Percentiles rank a stretch among this genome's conserved stretches.
These are phyloP conservation scores for Amphibalanus amphitrite DNA, from an alignment of 1,140 invertebrate species.

Conservation along the genomic window DNA sequence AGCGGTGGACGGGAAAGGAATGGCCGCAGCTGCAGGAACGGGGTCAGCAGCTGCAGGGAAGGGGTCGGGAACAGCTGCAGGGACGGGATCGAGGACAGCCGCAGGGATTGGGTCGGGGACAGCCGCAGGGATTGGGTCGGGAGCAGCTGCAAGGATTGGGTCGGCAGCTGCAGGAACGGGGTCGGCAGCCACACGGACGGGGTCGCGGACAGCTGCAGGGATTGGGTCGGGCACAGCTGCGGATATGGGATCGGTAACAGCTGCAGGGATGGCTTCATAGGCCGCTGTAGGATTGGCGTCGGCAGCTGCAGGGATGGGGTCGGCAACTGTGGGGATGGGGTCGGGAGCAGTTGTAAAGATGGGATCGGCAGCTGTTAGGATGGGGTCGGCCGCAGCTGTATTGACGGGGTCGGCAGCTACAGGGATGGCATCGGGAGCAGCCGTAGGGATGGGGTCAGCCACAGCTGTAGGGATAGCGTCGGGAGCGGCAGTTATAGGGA, in stretches of 20 bases:
- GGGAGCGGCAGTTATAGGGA: no score
- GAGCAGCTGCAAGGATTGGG: conserved; percentile 5
- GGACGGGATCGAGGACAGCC: conserved; percentile 2
- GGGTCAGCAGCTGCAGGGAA: background rate
- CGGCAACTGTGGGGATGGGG: no score
- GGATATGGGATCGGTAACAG: conserved; percentile 3
- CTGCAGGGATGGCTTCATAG: conserved; percentile 6
- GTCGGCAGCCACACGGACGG: no score
- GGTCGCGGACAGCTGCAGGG: no score
- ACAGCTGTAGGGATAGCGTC: no score
- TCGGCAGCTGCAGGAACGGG: conserved; percentile 6
- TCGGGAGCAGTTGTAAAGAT: no score
- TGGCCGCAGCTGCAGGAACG: background rate
- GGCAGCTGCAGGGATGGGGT: background rate
- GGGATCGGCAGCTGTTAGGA: no score
- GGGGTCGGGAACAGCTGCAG: background rate
- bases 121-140: conserved; percentile 6
- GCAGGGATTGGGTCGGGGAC: conserved; percentile 6
- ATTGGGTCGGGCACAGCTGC: conserved; percentile 6
- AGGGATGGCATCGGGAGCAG: no score
- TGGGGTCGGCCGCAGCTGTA: no score
- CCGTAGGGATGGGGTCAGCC: no score
- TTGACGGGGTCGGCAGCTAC: no score
- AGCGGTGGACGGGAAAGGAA: background rate
- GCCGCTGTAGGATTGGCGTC: background rate